Evolutionary conservation across 2,113 vertebrate genomes (phyloP).

Genomic region (Sinosuthora webbiana): DNA sequence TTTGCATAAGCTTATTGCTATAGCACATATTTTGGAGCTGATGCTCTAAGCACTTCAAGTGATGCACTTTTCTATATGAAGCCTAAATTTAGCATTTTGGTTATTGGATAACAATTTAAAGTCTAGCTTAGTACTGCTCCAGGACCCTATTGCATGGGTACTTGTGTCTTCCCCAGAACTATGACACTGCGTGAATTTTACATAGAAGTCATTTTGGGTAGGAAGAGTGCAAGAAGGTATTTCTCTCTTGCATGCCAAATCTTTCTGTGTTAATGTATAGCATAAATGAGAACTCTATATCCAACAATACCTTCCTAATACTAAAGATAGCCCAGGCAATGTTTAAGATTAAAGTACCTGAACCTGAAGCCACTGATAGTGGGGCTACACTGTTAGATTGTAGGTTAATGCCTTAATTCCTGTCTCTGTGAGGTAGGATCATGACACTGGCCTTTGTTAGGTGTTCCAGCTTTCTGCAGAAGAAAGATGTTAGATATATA

Average conservation of each 20-base stretch:
- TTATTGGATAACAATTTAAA: not conserved
- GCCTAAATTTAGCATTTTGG: not conserved
- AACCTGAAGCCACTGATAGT: not conserved
- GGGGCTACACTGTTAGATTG: not conserved
- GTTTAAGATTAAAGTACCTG: not conserved
- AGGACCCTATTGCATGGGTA: not conserved
- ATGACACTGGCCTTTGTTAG: not conserved
- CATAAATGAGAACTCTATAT: not conserved
- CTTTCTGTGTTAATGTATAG: not conserved
- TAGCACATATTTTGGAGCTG: not conserved
- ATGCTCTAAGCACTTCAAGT: not conserved
- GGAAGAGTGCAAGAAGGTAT: not conserved
- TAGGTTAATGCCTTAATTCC: not conserved
- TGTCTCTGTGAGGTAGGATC: not conserved
- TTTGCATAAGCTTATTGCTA: not conserved
- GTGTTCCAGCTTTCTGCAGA: not conserved
- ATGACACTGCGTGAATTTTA: not conserved
- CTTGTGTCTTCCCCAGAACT: not conserved
- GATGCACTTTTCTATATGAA: not conserved
- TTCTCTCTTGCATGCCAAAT: not conserved
- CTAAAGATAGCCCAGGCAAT: not conserved
- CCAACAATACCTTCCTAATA: not conserved
- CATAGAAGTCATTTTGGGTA: not conserved
- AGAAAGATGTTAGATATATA: not conserved
- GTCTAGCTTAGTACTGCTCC: not conserved